Conservation (phyloP, 2,113 vertebrate species). For the Casuarius casuarius region DNA sequence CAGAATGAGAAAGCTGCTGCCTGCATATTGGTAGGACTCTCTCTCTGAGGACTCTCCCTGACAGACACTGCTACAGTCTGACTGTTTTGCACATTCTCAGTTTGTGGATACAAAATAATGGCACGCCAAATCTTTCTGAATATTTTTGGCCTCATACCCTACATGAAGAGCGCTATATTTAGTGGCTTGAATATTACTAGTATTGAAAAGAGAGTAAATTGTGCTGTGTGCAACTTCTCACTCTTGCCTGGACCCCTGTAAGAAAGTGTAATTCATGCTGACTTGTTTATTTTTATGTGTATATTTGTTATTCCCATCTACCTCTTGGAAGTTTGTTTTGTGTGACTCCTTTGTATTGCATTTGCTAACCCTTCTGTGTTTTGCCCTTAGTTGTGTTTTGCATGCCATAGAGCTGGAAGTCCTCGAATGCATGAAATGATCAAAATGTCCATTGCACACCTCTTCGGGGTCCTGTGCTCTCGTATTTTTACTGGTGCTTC, state of each 20-base stretch:
- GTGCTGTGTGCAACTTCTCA: background rate
- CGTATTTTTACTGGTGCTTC: constrained; percentile 47
- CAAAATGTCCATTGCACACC: constrained; percentile 68
- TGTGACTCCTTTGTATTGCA: constrained; percentile 9
- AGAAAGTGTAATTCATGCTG: background rate
- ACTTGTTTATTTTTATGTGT: background rate
- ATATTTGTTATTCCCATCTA: background rate
- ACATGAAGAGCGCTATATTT: background rate
- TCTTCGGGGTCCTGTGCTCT: constrained; percentile 71
- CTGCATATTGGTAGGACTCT: background rate
- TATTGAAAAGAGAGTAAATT: background rate
- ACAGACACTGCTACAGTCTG: background rate
- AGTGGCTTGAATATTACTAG: background rate
- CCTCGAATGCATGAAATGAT: constrained; percentile 77
- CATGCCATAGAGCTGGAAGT: constrained; percentile 77
- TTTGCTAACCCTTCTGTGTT: constrained; percentile 68
- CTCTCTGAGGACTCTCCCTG: background rate
- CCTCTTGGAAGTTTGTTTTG: constrained; percentile 13
- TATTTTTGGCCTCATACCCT: background rate
- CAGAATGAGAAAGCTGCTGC: background rate
- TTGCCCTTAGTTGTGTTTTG: constrained; percentile 77
- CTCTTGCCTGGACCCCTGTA: constrained; percentile 22
- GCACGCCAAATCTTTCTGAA: background rate
- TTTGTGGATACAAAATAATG: background rate
- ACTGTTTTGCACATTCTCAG: background rate